Conservation (phyloP, 1,140 invertebrate genomes). For the Solenopsis fugax region DNA sequence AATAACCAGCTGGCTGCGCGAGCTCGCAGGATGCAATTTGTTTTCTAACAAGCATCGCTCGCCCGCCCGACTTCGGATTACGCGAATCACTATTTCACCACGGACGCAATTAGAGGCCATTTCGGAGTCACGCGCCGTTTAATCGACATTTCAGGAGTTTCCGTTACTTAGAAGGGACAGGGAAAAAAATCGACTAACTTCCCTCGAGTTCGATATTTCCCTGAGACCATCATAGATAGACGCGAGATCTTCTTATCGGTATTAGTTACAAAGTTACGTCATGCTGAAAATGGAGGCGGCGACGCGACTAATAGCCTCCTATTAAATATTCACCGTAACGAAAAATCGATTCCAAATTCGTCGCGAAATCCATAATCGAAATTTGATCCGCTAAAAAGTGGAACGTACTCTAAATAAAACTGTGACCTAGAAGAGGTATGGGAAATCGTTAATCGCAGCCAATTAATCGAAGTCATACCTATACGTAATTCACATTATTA, state of each 20-base stretch:
- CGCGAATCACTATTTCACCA: conserved; percentile 45
- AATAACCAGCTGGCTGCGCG: conserved; percentile 38
- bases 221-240: neutral
- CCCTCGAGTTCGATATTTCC: neutral
- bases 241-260: conserved; percentile 3
- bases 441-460: conserved; percentile 38
- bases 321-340: conserved; percentile 18
- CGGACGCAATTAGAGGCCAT: conserved; percentile 27
- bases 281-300: conserved; percentile 9
- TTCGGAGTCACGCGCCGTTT: neutral
- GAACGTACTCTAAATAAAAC: conserved; percentile 19
- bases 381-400: conserved; percentile 34
- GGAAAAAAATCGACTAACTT: neutral
- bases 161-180: neutral
- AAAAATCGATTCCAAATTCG: conserved; percentile 40
- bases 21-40: conserved; percentile 53
- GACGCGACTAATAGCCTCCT: neutral
- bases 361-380: conserved; percentile 33
- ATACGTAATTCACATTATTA: neutral
- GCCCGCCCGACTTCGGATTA: conserved; percentile 5
- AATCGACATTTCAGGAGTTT: conserved; percentile 2
- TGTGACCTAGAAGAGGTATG: neutral
- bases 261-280: neutral
- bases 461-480: neutral
- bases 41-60: conserved; percentile 41